Conservation (phyloP, 2,888 invertebrate species). For the Cataglyphis rosenhaueri region DNA sequence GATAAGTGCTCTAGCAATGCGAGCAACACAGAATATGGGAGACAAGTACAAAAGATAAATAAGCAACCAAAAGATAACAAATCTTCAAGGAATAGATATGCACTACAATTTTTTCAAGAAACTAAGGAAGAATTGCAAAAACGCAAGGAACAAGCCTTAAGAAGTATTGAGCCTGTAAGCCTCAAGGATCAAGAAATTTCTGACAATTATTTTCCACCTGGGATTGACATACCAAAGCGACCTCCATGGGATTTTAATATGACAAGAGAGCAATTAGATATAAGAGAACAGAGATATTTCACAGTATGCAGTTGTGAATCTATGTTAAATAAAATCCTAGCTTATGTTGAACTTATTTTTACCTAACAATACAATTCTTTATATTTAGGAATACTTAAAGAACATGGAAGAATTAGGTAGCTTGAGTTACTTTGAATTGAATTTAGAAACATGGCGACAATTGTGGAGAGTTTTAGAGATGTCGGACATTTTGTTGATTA, state of each 20-base stretch:
- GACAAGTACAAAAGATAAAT: slow-evolving; percentile 88
- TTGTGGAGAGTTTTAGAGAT: slow-evolving; percentile 98
- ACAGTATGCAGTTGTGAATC: slow-evolving; percentile 85
- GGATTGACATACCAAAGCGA: slow-evolving; percentile 92
- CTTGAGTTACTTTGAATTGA: slow-evolving; percentile 96
- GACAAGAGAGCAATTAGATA: slow-evolving; percentile 90
- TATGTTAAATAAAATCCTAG: slow-evolving; percentile 26
- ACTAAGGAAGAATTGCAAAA: slow-evolving; percentile 90
- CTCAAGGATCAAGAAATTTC: slow-evolving; percentile 90
- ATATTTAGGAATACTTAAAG: slow-evolving; percentile 91
- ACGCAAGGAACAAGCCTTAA: slow-evolving; percentile 90
- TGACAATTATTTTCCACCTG: slow-evolving; percentile 89
- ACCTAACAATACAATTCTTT: slow-evolving; percentile 44
- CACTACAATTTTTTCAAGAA: slow-evolving; percentile 94
- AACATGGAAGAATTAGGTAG: slow-evolving; percentile 88
- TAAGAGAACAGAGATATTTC: slow-evolving; percentile 94
- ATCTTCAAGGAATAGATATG: slow-evolving; percentile 89
- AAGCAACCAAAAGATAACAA: slow-evolving; percentile 87
- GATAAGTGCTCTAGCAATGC: slow-evolving; percentile 63
- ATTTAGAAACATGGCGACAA: slow-evolving; percentile 98
- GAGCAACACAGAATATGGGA: slow-evolving; percentile 61
- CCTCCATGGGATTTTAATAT: slow-evolving; percentile 94
- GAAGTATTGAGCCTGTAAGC: slow-evolving; percentile 87
- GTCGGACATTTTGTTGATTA: slow-evolving; percentile 95
- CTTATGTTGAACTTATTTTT: slow-evolving; percentile 16